A percentile compares a stretch with the other conserved stretches of the same genome.
phyloP scores from a whole-genome alignment of 2,888 invertebrate genomes.

The Nesidiocoris tenuis region DNA sequence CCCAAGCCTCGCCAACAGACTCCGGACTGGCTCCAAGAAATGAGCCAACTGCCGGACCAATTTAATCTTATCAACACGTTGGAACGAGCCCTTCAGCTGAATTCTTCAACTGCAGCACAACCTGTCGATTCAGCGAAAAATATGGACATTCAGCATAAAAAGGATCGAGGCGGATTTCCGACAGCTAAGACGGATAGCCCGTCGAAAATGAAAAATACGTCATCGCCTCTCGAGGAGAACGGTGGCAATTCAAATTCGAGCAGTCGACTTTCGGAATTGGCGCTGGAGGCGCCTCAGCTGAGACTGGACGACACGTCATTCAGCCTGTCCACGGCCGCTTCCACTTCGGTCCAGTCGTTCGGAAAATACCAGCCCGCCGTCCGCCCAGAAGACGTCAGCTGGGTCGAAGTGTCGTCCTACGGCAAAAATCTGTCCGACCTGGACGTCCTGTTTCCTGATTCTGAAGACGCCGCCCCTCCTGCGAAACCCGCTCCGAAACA shows the following conservation, averaged over 20 bases:
- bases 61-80: conserved; percentile 38
- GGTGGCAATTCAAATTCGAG: neutral
- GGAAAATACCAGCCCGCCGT: neutral
- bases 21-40: conserved; percentile 34
- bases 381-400: neutral
- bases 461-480: neutral
- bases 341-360: conserved; percentile 15
- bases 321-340: conserved; percentile 1
- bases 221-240: neutral
- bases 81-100: neutral
- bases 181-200: neutral
- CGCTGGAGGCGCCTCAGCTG: neutral
- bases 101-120: neutral
- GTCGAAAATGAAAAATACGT: neutral
- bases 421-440: neutral
- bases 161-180: neutral
- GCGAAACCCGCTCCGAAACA: neutral
- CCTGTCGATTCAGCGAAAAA: neutral
- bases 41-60: conserved; percentile 27
- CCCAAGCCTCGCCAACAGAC: neutral
- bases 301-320: neutral
- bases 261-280: conserved; percentile 4
- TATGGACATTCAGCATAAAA: neutral
- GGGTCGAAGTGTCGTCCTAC: neutral
- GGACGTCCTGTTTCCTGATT: neutral